Evolutionary conservation across 1,140 invertebrate species (phyloP).

Genomic region (Drosophila serrata): DNA sequence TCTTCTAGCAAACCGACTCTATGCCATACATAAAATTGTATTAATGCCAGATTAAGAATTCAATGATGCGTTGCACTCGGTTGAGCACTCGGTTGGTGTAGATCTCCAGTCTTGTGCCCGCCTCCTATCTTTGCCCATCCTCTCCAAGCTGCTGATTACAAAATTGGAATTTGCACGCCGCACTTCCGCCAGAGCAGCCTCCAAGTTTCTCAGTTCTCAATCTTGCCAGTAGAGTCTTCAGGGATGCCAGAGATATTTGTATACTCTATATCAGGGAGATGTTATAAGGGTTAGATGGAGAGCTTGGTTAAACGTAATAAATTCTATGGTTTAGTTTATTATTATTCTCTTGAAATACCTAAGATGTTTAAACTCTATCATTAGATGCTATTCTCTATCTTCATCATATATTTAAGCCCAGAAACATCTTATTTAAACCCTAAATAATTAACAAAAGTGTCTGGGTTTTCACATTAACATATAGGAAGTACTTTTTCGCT

Average conservation of each 20-base stretch:
- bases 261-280: not conserved
- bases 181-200: conserved; percentile 62
- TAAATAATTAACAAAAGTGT: conserved; percentile 2
- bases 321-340: not conserved
- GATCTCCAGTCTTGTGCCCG: conserved; percentile 22
- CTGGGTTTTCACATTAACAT: conserved; percentile 10
- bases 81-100: conserved; percentile 22
- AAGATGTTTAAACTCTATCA: too few species aligned
- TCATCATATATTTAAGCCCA: not conserved
- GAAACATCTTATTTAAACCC: too few species aligned
- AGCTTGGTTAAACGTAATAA: not conserved
- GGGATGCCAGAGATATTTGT: conserved; percentile 18
- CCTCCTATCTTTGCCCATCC: conserved; percentile 4
- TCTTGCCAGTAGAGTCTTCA: conserved; percentile 15
- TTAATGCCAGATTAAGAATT: conserved; percentile 84
- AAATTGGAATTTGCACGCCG: conserved; percentile 79
- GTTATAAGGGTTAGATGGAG: too few species aligned
- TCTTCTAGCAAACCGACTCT: conserved; percentile 21
- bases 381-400: too few species aligned
- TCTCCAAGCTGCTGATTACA: conserved; percentile 55
- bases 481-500: not conserved
- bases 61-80: conserved; percentile 65
- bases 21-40: conserved; percentile 75
- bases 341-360: not conserved
- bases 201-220: conserved; percentile 19